Percentiles rank a stretch among this genome's conserved stretches.
phyloP scores from a whole-genome alignment of 2,888 invertebrate species.

The Priocnemis perturbator region DNA sequence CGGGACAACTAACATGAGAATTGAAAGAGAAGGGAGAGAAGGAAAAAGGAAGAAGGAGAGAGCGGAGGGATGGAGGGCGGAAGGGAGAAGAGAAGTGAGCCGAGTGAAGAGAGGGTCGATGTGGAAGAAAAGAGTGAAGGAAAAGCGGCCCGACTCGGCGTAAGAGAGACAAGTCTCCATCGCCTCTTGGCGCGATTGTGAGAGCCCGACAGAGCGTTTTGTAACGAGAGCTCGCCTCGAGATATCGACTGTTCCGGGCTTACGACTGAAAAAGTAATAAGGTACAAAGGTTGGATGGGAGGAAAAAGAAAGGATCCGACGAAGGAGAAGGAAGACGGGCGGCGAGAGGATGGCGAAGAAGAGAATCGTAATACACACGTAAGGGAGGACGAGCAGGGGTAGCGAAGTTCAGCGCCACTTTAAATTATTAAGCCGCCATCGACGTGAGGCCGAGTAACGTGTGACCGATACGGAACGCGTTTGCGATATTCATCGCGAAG shows the following conservation, averaged over 20 bases:
- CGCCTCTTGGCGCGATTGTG: slow-evolving; percentile 27
- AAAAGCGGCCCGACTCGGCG: slow-evolving; percentile 37
- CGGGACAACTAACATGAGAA: slow-evolving; percentile 1
- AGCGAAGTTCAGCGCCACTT: slow-evolving; percentile 19
- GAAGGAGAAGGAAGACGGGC: neutral
- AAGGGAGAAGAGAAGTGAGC: slow-evolving; percentile 18
- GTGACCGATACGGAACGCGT: slow-evolving; percentile 39
- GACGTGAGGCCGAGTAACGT: slow-evolving; percentile 24
- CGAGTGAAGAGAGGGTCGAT: slow-evolving; percentile 16
- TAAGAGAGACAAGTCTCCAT: slow-evolving; percentile 43
- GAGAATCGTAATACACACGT: too few species aligned
- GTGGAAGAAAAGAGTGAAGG: slow-evolving; percentile 19
- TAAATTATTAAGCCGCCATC: slow-evolving; percentile 46
- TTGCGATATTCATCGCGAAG: slow-evolving; percentile 19
- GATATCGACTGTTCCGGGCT: slow-evolving; percentile 58
- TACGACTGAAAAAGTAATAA: slow-evolving; percentile 62
- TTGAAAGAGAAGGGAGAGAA: slow-evolving; percentile 7
- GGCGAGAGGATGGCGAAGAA: slow-evolving; percentile 23
- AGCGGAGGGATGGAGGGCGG: neutral
- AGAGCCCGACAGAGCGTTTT: slow-evolving; percentile 40
- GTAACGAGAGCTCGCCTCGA: slow-evolving; percentile 57
- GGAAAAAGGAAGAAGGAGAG: slow-evolving; percentile 16
- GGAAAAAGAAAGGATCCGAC: neutral
- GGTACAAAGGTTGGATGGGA: slow-evolving; percentile 34
- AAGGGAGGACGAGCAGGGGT: too few species aligned